These are phyloP conservation scores for Choloepus hoffmanni DNA, from an alignment of 2,113 vertebrate genomes.

Conservation along the genomic window DNA sequence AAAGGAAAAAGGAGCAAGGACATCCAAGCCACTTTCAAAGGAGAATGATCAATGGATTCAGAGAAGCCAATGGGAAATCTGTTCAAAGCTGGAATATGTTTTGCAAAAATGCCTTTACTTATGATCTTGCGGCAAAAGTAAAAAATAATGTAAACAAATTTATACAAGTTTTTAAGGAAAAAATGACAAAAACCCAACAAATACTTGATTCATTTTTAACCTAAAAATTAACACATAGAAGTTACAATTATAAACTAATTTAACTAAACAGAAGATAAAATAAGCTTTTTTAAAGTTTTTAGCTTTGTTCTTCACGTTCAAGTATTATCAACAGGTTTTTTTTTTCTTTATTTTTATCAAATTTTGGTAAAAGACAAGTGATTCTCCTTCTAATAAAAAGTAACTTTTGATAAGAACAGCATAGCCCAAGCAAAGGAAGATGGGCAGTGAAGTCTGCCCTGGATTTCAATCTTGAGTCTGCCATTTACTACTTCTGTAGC, in stretches of 20 bases:
- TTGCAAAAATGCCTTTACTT: neutral
- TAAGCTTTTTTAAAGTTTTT: neutral
- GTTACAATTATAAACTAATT: constrained; percentile 1
- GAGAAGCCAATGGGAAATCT: neutral
- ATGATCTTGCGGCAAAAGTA: neutral
- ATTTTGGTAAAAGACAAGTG: neutral
- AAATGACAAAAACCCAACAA: neutral
- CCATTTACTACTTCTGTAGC: no score
- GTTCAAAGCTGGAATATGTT: neutral
- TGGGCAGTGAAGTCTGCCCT: neutral
- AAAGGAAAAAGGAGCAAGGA: neutral
- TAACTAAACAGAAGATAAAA: neutral
- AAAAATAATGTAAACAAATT: neutral
- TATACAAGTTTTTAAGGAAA: neutral
- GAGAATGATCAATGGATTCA: neutral
- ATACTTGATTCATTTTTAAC: neutral
- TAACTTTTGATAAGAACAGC: neutral
- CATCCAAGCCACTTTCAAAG: neutral
- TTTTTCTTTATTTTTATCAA: constrained; percentile 48
- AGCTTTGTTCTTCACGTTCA: constrained; percentile 29
- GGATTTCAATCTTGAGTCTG: neutral
- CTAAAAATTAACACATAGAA: neutral
- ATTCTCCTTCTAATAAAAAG: neutral
- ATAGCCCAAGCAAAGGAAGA: neutral
- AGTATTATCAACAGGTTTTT: neutral